These are phyloP conservation scores for Chrysoperla carnea DNA, from an alignment of 1,140 invertebrate species.

Conservation along the genomic window DNA sequence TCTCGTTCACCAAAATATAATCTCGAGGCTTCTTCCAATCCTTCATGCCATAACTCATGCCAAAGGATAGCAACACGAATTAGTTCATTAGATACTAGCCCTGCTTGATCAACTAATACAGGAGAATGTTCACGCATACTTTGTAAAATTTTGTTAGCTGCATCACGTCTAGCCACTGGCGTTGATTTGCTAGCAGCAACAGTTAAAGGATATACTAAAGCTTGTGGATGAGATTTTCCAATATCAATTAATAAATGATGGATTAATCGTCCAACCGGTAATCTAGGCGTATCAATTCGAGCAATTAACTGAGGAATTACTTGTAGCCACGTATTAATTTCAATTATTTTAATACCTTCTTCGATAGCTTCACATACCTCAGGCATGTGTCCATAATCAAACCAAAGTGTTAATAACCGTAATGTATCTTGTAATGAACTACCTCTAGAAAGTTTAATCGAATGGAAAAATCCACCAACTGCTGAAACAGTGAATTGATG, in stretches of 20 bases:
- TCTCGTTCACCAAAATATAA: conserved; percentile 94
- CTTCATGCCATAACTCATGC: conserved; percentile 99
- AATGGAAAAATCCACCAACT: conserved; percentile 89
- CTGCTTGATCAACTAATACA: conserved; percentile 81
- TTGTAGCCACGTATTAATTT: conserved; percentile 98
- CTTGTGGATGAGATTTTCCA: conserved; percentile 36
- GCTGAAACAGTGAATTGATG: conserved; percentile 79
- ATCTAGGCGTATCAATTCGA: conserved; percentile 83
- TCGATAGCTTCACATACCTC: conserved; percentile 87
- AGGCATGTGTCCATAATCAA: conserved; percentile 84
- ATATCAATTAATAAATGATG: conserved; percentile 89
- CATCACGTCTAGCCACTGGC: conserved; percentile 54
- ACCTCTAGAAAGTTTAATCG: conserved; percentile 80
- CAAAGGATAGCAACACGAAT: conserved; percentile 97
- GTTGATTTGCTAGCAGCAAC: conserved; percentile 94
- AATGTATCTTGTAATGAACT: conserved; percentile 97
- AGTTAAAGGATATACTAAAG: conserved; percentile 91
- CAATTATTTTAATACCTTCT: conserved; percentile 82
- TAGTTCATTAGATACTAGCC: conserved; percentile 90
- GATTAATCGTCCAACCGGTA: conserved; percentile 75
- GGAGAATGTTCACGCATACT: conserved; percentile 90
- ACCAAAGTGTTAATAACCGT: conserved; percentile 82
- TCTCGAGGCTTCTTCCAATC: conserved; percentile 86
- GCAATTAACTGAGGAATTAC: conserved; percentile 98
- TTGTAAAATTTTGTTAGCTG: conserved; percentile 89